Evolutionary conservation across 2,888 invertebrate genomes (phyloP).

Genomic region (Pheosia tremula): DNA sequence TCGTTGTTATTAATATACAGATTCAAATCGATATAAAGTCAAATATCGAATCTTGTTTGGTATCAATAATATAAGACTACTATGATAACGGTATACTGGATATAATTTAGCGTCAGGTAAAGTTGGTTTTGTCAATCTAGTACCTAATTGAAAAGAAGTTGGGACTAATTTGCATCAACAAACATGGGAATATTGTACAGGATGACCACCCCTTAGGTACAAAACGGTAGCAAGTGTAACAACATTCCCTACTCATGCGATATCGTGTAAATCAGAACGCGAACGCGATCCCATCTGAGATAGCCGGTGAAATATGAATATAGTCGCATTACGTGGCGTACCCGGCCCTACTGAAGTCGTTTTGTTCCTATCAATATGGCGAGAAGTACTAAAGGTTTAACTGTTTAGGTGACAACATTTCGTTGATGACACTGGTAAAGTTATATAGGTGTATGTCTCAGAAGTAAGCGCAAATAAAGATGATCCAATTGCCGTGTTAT

Average conservation of each 20-base stretch:
- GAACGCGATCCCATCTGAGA: constrained; percentile 66
- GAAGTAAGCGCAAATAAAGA: no score
- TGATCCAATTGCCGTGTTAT: no score
- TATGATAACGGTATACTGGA: no score
- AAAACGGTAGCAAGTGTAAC: constrained; percentile 64
- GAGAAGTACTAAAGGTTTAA: neutral
- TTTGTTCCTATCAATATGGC: constrained; percentile 7
- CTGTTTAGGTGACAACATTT: no score
- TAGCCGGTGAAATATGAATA: constrained; percentile 74
- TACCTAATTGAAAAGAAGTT: neutral
- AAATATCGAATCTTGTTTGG: no score
- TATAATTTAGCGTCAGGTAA: no score
- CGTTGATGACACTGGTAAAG: neutral
- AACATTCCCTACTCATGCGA: constrained; percentile 55
- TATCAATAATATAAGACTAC: no score
- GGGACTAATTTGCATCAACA: neutral
- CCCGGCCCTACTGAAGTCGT: constrained; percentile 29
- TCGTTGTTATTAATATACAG: neutral
- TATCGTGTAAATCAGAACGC: constrained; percentile 76
- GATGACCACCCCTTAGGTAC: constrained; percentile 26
- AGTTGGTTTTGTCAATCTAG: neutral
- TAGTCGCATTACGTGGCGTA: constrained; percentile 60
- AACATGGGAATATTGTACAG: constrained; percentile 3
- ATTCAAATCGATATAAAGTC: neutral
- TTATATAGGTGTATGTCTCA: neutral